Percentiles rank a stretch among this genome's conserved stretches.
Evolutionary conservation across 2,113 vertebrate species (phyloP).

Genomic region (Callionymus lyra): DNA sequence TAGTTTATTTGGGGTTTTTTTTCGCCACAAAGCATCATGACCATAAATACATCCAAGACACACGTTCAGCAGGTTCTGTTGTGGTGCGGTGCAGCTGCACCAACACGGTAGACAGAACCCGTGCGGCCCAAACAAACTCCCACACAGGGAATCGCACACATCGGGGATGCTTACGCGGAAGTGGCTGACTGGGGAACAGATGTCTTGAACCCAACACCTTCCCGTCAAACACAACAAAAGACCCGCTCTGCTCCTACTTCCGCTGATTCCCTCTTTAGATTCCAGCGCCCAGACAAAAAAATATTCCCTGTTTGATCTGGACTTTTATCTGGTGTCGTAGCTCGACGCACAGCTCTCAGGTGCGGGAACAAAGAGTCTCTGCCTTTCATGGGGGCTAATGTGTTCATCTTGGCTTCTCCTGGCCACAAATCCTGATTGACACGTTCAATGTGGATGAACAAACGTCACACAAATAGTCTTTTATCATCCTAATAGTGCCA

Average conservation of each 20-base stretch:
- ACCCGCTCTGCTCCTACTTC: conserved; percentile 7
- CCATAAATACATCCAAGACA: too few relatives aligned
- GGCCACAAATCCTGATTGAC: conserved; percentile 54
- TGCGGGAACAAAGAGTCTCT: conserved; percentile 18
- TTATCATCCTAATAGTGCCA: conserved; percentile 50
- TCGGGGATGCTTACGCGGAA: conserved; percentile 41
- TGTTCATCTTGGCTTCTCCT: conserved; percentile 23
- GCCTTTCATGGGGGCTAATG: conserved; percentile 24
- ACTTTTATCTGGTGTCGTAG: conserved; percentile 15
- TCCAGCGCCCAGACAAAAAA: conserved; percentile 47
- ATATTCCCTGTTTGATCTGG: conserved; percentile 44
- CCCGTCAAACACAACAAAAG: conserved; percentile 55
- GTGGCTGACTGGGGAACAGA: conserved; percentile 39
- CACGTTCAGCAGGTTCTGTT: conserved; percentile 28
- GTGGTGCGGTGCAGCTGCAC: conserved; percentile 1
- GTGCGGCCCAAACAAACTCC: conserved; percentile 29
- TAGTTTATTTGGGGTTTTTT: too few relatives aligned
- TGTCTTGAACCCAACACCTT: conserved; percentile 48
- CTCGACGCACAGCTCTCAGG: conserved; percentile 25
- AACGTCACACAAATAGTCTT: conserved; percentile 21
- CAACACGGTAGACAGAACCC: conserved; percentile 9
- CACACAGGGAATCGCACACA: conserved; percentile 36
- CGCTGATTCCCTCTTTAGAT: conserved; percentile 30
- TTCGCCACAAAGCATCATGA: too few relatives aligned
- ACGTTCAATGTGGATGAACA: conserved; percentile 20